Evolutionary conservation across 1,140 invertebrate genomes (phyloP).

Genomic region (Macrostomum lignano): DNA sequence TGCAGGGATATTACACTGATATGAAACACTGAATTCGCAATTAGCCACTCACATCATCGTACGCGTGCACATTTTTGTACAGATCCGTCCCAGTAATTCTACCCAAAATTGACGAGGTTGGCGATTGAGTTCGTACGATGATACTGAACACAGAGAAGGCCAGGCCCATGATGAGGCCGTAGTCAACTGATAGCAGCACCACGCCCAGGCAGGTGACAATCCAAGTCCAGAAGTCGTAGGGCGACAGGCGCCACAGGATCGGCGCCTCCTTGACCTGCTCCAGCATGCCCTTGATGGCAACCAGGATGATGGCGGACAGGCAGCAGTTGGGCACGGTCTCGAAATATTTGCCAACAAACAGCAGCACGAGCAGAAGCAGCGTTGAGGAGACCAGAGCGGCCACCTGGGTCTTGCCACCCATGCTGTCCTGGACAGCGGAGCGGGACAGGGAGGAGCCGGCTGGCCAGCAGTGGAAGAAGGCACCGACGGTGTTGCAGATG

Average conservation of each 20-base stretch:
- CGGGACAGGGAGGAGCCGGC: constrained; percentile 10
- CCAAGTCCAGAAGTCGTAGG: constrained; percentile 18
- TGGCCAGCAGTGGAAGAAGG: constrained; percentile 12
- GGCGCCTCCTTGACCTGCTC: constrained; percentile 25
- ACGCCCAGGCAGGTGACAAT: constrained; percentile 8
- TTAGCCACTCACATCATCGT: constrained; percentile 31
- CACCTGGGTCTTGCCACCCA: constrained; percentile 13
- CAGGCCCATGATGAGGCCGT: constrained; percentile 12
- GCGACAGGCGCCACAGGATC: constrained; percentile 21
- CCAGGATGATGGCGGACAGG: constrained; percentile 29
- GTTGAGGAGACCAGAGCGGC: constrained; percentile 6
- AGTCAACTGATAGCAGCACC: constrained; percentile 10
- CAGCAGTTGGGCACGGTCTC: constrained; percentile 14
- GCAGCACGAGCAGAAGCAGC: constrained; percentile 14
- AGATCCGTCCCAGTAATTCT: constrained; percentile 41
- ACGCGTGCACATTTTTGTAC: constrained; percentile 41
- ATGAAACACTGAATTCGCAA: constrained; percentile 7
- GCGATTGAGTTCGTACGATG: constrained; percentile 12
- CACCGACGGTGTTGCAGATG: constrained; percentile 10
- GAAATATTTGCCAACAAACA: constrained; percentile 17
- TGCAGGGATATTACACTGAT: background rate
- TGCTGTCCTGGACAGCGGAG: constrained; percentile 11
- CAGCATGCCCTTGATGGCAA: constrained; percentile 28
- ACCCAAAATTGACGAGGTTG: constrained; percentile 18
- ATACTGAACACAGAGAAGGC: constrained; percentile 8